These are phyloP conservation scores for Hemiprocne comata DNA, from an alignment of 2,113 vertebrate species.

Conservation along the genomic window DNA sequence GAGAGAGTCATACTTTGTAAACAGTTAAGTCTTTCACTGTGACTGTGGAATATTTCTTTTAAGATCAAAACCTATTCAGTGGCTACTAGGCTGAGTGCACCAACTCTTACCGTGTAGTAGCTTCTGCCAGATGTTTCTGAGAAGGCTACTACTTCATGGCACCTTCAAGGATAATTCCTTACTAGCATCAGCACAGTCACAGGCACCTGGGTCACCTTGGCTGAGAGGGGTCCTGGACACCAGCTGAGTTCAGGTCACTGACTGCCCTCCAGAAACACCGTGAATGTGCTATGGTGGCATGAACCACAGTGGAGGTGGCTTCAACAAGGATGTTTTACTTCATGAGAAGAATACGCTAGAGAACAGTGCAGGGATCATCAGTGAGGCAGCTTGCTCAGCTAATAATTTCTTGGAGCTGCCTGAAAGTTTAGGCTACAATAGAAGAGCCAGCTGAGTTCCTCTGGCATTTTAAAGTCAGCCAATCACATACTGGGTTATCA, in stretches of 20 bases:
- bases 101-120: neutral
- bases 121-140: neutral
- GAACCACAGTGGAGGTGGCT: neutral
- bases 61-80: neutral
- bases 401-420: neutral
- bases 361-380: neutral
- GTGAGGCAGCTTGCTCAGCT: neutral
- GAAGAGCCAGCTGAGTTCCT: neutral
- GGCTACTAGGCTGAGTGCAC: neutral
- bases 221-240: neutral
- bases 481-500: neutral
- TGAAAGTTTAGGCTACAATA: neutral
- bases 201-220: neutral
- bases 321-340: neutral
- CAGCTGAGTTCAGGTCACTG: neutral
- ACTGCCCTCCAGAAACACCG: neutral
- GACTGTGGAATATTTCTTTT: neutral
- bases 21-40: neutral
- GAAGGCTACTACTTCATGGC: neutral
- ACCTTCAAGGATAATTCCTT: neutral
- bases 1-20: neutral
- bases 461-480: neutral
- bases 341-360: fast-evolving
- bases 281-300: too few relatives aligned
- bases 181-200: too few relatives aligned